phyloP scores from a whole-genome alignment of 2,888 invertebrate species.

The Metallyticus violacea region DNA sequence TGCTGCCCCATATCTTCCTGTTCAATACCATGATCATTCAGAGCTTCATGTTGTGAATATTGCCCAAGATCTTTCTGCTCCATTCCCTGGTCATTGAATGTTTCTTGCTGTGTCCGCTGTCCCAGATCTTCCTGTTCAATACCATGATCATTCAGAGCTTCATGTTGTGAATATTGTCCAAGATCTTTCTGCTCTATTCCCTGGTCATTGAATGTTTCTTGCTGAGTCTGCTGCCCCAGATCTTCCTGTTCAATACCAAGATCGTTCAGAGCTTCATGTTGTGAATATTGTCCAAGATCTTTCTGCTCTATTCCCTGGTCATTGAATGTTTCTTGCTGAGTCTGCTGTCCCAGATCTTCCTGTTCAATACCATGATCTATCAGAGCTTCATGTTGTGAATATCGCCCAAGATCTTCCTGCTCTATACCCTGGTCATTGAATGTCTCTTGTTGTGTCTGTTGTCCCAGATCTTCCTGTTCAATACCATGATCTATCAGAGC shows the following conservation, averaged over 20 bases:
- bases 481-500: constrained; percentile 25
- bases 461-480: constrained; percentile 20
- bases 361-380: constrained; percentile 27
- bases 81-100: constrained; percentile 38
- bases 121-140: constrained; percentile 34
- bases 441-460: constrained; percentile 21
- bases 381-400: constrained; percentile 39
- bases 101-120: constrained; percentile 37
- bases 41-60: neutral
- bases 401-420: constrained; percentile 37
- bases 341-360: constrained; percentile 12
- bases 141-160: constrained; percentile 15
- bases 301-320: constrained; percentile 28
- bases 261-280: constrained; percentile 20
- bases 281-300: constrained; percentile 18
- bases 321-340: constrained; percentile 13
- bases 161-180: constrained; percentile 2
- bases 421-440: constrained; percentile 15
- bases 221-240: too few relatives aligned
- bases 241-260: too few relatives aligned
- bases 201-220: too few relatives aligned
- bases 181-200: too few relatives aligned
- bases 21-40: constrained; percentile 23
- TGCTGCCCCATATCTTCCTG: constrained; percentile 30
- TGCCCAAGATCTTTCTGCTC: neutral